Conservation (phyloP, 1,140 invertebrate genomes). For the Copidosoma floridanum region DNA sequence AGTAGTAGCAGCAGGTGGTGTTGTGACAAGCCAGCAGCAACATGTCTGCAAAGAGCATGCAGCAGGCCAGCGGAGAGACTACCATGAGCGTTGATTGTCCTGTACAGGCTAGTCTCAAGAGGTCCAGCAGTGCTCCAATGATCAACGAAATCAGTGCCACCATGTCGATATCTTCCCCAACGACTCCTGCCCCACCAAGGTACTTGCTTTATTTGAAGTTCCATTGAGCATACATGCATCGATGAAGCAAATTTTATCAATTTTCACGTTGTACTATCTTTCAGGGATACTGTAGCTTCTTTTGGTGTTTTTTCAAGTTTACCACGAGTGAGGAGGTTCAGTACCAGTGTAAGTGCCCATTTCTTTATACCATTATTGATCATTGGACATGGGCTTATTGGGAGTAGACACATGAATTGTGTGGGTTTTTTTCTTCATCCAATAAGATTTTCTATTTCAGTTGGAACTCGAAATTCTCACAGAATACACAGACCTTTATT, state of each 20-base stretch:
- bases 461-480: too few relatives aligned
- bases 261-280: too few relatives aligned
- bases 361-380: slow-evolving; percentile 5
- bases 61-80: slow-evolving; percentile 28
- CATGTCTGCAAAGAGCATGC: slow-evolving; percentile 23
- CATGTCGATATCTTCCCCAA: slow-evolving; percentile 51
- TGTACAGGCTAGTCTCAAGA: slow-evolving; percentile 64
- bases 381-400: too few relatives aligned
- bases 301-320: slow-evolving; percentile 63
- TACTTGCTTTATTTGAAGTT: too few relatives aligned
- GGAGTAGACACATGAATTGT: too few relatives aligned
- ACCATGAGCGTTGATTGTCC: slow-evolving; percentile 65
- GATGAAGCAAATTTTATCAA: too few relatives aligned
- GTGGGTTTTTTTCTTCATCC: too few relatives aligned
- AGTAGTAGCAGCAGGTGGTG: too few relatives aligned
- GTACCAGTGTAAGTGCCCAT: slow-evolving; percentile 72
- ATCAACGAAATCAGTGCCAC: slow-evolving; percentile 67
- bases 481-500: too few relatives aligned
- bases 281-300: slow-evolving; percentile 54
- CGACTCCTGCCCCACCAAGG: slow-evolving; percentile 55
- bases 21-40: slow-evolving; percentile 7
- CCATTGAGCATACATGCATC: too few relatives aligned
- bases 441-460: too few relatives aligned
- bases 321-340: slow-evolving; percentile 73
- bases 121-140: slow-evolving; percentile 81